These are phyloP conservation scores for Heliangelus exortis DNA, from an alignment of 2,797 vertebrate species.

Conservation along the genomic window DNA sequence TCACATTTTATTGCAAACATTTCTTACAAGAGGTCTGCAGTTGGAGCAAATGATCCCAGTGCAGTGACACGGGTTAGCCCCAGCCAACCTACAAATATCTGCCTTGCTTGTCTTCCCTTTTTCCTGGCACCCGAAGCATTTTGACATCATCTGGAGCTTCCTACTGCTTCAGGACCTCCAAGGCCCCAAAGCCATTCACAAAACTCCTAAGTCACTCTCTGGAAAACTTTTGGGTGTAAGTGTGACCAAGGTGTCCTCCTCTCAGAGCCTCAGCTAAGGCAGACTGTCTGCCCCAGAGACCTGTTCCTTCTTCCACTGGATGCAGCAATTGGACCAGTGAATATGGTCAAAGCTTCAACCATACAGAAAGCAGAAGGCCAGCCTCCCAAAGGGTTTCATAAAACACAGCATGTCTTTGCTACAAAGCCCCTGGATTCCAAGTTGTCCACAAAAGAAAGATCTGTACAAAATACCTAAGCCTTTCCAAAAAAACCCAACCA, in stretches of 20 bases:
- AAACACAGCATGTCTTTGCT: slow-evolving; percentile 1
- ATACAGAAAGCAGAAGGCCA: slow-evolving; percentile 8
- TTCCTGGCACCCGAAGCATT: neutral
- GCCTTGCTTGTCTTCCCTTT: slow-evolving; percentile 14
- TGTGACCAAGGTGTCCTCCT: neutral
- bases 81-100: neutral
- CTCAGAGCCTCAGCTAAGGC: neutral
- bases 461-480: slow-evolving; percentile 20
- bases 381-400: neutral
- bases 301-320: neutral
- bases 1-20: slow-evolving; percentile 17
- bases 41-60: slow-evolving; percentile 8
- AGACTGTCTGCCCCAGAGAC: neutral
- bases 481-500: slow-evolving; percentile 9
- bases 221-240: neutral
- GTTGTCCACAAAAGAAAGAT: slow-evolving; percentile 26
- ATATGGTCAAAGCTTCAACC: neutral
- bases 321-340: neutral
- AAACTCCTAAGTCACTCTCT: neutral
- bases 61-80: neutral
- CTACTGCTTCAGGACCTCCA: neutral
- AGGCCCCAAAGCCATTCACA: neutral
- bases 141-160: slow-evolving; percentile 30
- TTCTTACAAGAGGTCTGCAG: slow-evolving; percentile 1
- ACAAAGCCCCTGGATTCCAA: slow-evolving; percentile 35